Base-by-base conservation (phyloP, 2,888 invertebrate genomes). In the Girardia tigrina region DNA sequence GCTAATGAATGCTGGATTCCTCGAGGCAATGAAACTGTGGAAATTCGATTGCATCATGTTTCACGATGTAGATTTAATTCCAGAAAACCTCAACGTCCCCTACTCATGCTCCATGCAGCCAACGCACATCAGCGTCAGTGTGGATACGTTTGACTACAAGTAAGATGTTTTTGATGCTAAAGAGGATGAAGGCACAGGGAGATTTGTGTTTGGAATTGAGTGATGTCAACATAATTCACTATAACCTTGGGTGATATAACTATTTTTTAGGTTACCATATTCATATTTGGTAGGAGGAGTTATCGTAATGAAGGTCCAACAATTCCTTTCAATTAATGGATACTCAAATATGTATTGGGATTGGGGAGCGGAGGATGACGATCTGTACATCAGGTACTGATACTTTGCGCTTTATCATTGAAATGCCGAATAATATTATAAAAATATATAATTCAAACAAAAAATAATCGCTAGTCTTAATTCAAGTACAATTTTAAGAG, bases 1-100 rank as follows among this genome's bases (percentile, higher is more conserved):
- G 20, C 79, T 83, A 56, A 81, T 83, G 82, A 83, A 83, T 77
- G 81, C 82, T 4, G 83, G 80, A 20, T 83, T 82, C 75, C 76
- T 80, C 26, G 78, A 81, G 70, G 81, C 82, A 0, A 78, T 82
- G 71, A 75, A 77, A 23, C 28, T 56, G 14, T 70, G 76, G 42
- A 26, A 73, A 20, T 75, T 76, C 42, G 70, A 74, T n/a, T 75
- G 75, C 73, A 42, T 75, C 42, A 71, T 75, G 29, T 75, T 75
- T 74, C 75, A 75, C 29, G 75, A 75, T 26, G 75, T 75, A 26
- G 75, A 75, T 42, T 71, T 75, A n/a, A 27, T 75, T 16, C 75
- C 75, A 26, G 70, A 70, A 26, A 75, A 75, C 36, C 23, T 28
- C 26, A 73, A 36, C 2, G 42, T 75, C 14, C 75, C 75, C 26